Evolutionary conservation across 1,140 invertebrate genomes (phyloP).

Genomic region (Nomia melanderi): DNA sequence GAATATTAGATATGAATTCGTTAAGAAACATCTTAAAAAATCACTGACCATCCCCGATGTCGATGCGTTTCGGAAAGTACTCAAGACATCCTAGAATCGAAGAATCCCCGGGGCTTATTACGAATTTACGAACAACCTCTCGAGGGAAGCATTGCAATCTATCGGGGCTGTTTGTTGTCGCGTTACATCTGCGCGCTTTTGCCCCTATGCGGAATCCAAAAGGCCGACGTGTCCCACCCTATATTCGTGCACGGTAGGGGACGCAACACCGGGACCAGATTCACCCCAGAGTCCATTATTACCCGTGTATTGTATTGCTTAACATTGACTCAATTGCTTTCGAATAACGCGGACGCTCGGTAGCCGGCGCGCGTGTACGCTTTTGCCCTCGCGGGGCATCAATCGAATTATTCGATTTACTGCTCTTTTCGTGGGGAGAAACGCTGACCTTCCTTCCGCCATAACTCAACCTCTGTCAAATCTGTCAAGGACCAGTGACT

Average conservation of each 20-base stretch:
- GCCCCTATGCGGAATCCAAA: slow-evolving; percentile 67
- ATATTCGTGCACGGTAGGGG: slow-evolving; percentile 56
- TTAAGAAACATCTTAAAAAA: slow-evolving; percentile 1
- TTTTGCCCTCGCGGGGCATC: slow-evolving; percentile 70
- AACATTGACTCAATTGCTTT: slow-evolving; percentile 82
- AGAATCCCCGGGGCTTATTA: slow-evolving; percentile 60
- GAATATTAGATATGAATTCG: not conserved
- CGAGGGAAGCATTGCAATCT: slow-evolving; percentile 71
- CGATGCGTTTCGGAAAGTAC: slow-evolving; percentile 38
- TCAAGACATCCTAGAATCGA: slow-evolving; percentile 33
- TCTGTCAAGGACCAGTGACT: slow-evolving; percentile 45
- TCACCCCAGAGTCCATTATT: slow-evolving; percentile 81
- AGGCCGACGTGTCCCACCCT: slow-evolving; percentile 65
- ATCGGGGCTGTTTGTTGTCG: slow-evolving; percentile 78
- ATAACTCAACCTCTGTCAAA: slow-evolving; percentile 65
- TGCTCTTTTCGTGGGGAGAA: slow-evolving; percentile 71
- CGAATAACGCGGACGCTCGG: slow-evolving; percentile 74
- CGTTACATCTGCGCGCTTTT: slow-evolving; percentile 79
- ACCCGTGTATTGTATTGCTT: slow-evolving; percentile 81
- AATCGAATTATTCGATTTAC: slow-evolving; percentile 80
- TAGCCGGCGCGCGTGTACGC: slow-evolving; percentile 55
- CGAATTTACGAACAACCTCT: slow-evolving; percentile 70
- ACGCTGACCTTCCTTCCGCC: slow-evolving; percentile 64
- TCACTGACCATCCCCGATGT: slow-evolving; percentile 35
- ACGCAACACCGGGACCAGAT: slow-evolving; percentile 71